Conservation (phyloP, 2,797 vertebrate species). For the Thalassophryne amazonica region DNA sequence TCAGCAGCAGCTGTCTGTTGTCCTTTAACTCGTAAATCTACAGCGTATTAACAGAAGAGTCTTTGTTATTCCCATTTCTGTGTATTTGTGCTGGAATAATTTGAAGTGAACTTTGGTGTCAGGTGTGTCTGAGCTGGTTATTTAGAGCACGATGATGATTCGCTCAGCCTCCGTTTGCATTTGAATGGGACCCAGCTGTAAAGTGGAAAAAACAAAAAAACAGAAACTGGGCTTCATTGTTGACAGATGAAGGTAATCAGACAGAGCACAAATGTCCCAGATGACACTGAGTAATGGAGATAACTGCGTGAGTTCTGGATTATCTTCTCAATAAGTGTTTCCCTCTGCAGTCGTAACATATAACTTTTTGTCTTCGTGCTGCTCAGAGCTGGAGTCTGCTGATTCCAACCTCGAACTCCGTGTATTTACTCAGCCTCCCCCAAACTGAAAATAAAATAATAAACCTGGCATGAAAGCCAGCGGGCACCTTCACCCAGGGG, state of each 20-base stretch:
- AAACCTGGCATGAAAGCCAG: constrained; percentile 39
- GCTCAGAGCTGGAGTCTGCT: constrained; percentile 1
- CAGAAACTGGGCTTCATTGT: neutral
- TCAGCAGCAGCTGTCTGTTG: too few species aligned
- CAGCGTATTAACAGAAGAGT: too few species aligned
- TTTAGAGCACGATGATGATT: too few species aligned
- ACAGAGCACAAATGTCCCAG: neutral
- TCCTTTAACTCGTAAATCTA: too few species aligned
- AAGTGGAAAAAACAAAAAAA: neutral
- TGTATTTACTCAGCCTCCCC: constrained; percentile 2
- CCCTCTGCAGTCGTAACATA: constrained; percentile 6
- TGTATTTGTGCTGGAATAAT: too few species aligned
- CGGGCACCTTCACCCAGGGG: constrained; percentile 33
- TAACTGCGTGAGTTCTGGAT: constrained; percentile 5
- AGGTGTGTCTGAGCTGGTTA: too few species aligned
- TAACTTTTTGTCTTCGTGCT: constrained; percentile 39
- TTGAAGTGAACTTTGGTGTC: too few species aligned
- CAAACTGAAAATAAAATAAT: constrained; percentile 17
- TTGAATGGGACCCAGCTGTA: neutral
- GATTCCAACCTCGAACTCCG: constrained; percentile 5
- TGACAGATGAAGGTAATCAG: neutral
- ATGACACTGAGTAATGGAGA: constrained; percentile 10
- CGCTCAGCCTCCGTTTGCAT: too few species aligned
- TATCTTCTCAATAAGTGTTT: constrained; percentile 7
- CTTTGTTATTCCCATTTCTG: too few species aligned